These are phyloP conservation scores for Orthosia cruda DNA, from an alignment of 2,888 invertebrate species.

Conservation along the genomic window DNA sequence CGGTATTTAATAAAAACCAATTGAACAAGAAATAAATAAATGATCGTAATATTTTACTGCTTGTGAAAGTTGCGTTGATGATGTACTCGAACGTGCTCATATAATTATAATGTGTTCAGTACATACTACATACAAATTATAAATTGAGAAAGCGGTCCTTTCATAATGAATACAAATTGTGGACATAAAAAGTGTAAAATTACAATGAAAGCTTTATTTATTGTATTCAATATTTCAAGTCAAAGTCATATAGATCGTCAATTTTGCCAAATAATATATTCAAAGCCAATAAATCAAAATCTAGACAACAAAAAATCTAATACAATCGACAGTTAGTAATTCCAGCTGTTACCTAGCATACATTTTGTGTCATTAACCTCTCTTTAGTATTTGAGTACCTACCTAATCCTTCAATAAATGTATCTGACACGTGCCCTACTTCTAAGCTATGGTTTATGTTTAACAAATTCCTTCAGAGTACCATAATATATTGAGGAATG, in stretches of 20 bases:
- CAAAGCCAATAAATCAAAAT: slow-evolving; percentile 8
- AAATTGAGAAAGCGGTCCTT: slow-evolving; percentile 44
- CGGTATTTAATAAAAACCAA: slow-evolving; percentile 11
- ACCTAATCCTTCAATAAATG: slow-evolving; percentile 9
- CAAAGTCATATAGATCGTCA: neutral
- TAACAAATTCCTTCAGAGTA: neutral
- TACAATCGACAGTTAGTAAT: neutral
- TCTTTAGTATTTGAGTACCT: slow-evolving; percentile 1
- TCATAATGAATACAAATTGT: slow-evolving; percentile 9
- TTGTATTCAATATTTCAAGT: neutral
- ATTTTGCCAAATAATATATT: slow-evolving; percentile 5
- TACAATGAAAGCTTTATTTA: slow-evolving; percentile 9
- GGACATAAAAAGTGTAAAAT: neutral
- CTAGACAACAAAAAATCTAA: neutral
- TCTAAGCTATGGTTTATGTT: neutral
- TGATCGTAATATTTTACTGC: slow-evolving; percentile 37
- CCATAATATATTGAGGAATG: neutral
- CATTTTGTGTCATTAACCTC: slow-evolving; percentile 7
- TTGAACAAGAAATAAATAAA: slow-evolving; percentile 25
- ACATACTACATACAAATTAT: slow-evolving; percentile 18
- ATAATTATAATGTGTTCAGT: slow-evolving; percentile 32
- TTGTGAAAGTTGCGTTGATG: slow-evolving; percentile 45
- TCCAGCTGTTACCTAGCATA: slow-evolving; percentile 9
- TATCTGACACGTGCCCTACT: slow-evolving; percentile 21
- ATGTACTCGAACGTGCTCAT: slow-evolving; percentile 39